Conservation (phyloP, 1,140 invertebrate species). For the Steinernema khuongi region DNA sequence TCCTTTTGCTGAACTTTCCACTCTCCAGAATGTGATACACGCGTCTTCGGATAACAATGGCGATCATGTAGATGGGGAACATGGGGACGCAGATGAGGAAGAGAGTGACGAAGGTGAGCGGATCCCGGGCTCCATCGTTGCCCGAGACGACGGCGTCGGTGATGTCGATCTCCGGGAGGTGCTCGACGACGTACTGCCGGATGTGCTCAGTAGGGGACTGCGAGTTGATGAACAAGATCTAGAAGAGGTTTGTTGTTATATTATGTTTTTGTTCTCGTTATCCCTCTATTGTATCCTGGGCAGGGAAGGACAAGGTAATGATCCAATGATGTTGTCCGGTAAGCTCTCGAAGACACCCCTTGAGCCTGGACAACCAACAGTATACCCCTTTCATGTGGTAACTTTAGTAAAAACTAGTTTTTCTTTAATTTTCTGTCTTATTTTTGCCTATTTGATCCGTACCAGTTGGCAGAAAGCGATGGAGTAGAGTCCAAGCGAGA, state of each 20-base stretch:
- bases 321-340: too few species aligned
- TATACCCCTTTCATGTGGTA: too few species aligned
- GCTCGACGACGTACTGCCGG: not conserved
- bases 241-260: too few species aligned
- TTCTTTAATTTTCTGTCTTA: too few species aligned
- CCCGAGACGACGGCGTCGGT: not conserved
- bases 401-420: too few species aligned
- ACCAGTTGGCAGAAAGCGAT: not conserved
- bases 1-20: not conserved
- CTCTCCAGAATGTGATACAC: not conserved
- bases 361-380: too few species aligned
- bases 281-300: too few species aligned
- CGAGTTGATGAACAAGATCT: conserved; percentile 1
- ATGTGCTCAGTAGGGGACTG: not conserved
- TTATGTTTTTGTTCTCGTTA: too few species aligned
- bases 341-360: too few species aligned
- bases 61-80: not conserved
- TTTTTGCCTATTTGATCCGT: too few species aligned
- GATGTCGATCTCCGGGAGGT: not conserved
- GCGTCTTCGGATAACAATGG: not conserved
- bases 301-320: too few species aligned
- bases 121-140: not conserved
- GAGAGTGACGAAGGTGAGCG: not conserved
- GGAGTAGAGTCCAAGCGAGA: not conserved
- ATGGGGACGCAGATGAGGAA: not conserved